A percentile compares a stretch with the other conserved stretches of the same genome.
phyloP scores from a whole-genome alignment of 1,140 invertebrate species.

The Frieseomelitta varia region DNA sequence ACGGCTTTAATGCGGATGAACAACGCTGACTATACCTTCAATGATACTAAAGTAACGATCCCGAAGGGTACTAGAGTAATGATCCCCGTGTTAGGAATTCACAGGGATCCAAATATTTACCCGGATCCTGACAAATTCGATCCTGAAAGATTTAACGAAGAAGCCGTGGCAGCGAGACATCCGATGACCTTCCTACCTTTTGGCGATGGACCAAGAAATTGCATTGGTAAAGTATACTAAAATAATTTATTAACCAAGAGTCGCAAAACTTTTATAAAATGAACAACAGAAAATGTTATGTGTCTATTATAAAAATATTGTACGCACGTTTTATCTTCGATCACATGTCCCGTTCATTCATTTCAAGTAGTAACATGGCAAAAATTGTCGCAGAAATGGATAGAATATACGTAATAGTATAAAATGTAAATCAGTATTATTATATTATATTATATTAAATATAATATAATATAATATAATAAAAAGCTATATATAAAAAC shows the following conservation, averaged over 20 bases:
- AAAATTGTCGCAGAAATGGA: too few species aligned
- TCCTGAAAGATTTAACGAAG: slow-evolving; percentile 30
- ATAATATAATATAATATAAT: too few species aligned
- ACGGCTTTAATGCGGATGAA: background rate
- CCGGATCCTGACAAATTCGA: background rate
- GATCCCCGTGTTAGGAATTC: slow-evolving; percentile 18
- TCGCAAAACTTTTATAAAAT: too few species aligned
- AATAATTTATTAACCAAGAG: background rate
- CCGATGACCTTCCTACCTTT: slow-evolving; percentile 37
- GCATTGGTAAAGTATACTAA: slow-evolving; percentile 29
- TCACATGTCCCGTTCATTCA: too few species aligned
- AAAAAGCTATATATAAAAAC: too few species aligned
- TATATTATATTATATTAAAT: too few species aligned
- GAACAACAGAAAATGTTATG: too few species aligned
- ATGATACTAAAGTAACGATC: slow-evolving; percentile 15
- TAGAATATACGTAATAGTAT: too few species aligned
- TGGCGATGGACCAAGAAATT: slow-evolving; percentile 47
- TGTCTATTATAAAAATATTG: too few species aligned
- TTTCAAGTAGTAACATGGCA: too few species aligned
- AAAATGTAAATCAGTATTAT: too few species aligned
- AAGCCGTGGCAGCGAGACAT: slow-evolving; percentile 3
- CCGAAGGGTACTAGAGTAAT: background rate
- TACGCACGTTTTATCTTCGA: too few species aligned
- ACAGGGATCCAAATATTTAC: slow-evolving; percentile 16
- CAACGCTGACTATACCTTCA: slow-evolving; percentile 18